Evolutionary conservation across 1,140 invertebrate genomes (phyloP).

Genomic region (Mesaphorura yosii): DNA sequence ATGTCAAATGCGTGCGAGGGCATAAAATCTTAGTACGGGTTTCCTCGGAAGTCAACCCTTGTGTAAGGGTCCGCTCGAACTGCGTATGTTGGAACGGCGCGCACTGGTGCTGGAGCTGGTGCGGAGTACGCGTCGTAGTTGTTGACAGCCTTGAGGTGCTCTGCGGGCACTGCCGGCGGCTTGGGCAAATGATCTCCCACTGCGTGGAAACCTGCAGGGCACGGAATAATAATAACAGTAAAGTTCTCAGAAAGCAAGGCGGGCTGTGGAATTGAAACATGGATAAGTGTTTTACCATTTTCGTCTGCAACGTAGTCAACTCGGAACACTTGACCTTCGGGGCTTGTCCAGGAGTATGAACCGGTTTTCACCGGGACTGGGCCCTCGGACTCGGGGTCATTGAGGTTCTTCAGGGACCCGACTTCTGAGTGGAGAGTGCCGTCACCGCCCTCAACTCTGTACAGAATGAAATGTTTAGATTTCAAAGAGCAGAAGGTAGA

Average conservation of each 20-base stretch:
- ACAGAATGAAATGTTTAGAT: not conserved
- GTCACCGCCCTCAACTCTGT: slow-evolving; percentile 16
- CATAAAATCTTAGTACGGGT: too few species aligned
- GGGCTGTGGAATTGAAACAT: not conserved
- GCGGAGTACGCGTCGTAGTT: too few species aligned
- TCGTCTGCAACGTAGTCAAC: slow-evolving; percentile 19
- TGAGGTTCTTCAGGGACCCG: slow-evolving; percentile 17
- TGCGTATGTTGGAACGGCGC: too few species aligned
- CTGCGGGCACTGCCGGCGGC: too few species aligned
- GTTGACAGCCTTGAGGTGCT: too few species aligned
- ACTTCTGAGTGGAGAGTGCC: not conserved
- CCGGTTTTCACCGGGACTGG: slow-evolving; percentile 16
- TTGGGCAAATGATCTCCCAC: too few species aligned
- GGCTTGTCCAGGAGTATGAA: slow-evolving; percentile 10
- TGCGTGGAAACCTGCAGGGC: not conserved
- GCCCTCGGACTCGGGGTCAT: slow-evolving; percentile 11
- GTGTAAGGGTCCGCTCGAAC: not conserved
- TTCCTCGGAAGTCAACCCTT: too few species aligned
- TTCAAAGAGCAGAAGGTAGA: not conserved
- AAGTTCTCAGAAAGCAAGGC: not conserved
- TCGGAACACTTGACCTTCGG: slow-evolving; percentile 2
- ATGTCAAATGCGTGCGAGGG: too few species aligned
- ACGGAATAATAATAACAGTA: not conserved
- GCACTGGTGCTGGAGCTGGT: too few species aligned
- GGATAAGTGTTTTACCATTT: slow-evolving; percentile 24